Evolutionary conservation across 2,113 vertebrate genomes (phyloP).

Genomic region (Grammomys dolichurus): DNA sequence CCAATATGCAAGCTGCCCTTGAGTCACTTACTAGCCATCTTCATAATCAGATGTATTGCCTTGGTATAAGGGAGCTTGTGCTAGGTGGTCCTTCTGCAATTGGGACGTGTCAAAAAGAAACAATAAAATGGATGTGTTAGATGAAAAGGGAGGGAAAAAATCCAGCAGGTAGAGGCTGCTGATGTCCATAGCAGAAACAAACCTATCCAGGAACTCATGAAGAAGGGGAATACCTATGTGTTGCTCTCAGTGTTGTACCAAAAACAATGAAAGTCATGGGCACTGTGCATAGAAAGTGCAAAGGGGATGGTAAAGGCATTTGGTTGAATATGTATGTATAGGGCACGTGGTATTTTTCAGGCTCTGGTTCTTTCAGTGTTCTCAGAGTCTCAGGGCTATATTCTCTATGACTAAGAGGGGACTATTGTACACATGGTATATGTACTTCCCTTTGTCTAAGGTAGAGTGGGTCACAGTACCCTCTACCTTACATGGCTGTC

Average conservation of each 20-base stretch:
- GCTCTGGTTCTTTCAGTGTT: background rate
- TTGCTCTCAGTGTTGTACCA: background rate
- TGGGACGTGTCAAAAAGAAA: background rate
- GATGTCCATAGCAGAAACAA: background rate
- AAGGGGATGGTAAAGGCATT: background rate
- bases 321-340: background rate
- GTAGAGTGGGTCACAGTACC: fast-evolving
- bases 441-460: background rate
- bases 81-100: background rate
- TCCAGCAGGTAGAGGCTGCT: background rate
- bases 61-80: background rate
- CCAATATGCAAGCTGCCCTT: background rate
- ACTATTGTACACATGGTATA: too few species aligned
- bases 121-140: background rate
- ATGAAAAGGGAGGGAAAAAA: background rate
- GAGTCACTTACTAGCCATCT: background rate
- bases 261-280: background rate
- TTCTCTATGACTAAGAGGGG: background rate
- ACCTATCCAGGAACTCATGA: background rate
- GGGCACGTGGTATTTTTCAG: fast-evolving
- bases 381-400: background rate
- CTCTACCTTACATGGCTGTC: background rate
- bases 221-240: background rate
- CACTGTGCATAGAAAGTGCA: too few species aligned
- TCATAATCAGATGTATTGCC: background rate